Base-by-base conservation (phyloP, 2,797 vertebrate species). In the Emydoidea blandingii region DNA sequence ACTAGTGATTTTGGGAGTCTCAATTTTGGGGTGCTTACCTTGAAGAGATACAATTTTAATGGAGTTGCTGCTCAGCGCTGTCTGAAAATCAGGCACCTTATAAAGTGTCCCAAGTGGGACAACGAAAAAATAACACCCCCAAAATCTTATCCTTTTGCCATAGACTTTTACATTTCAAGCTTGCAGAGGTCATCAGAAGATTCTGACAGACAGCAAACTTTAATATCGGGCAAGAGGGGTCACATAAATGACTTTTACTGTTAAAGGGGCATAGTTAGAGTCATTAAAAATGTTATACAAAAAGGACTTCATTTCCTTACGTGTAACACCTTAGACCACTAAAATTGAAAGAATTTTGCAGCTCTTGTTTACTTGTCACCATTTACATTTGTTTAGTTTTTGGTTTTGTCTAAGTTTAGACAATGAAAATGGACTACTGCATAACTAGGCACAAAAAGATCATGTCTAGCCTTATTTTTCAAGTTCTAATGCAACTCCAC, bases 31-130 rank as follows among this genome's bases (percentile, higher is more conserved):
- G 3, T 0, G 2, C 62, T 34, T 65, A 10, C 18, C 29, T 34
- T 62, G 57, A 59, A 31, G 57, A 62, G 57, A 57, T 57, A 27
- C 56, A 6, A 57, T 29, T 62, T 62, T 34, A 62, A 34, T 62
- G 14, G 57, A 31, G 29, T 31, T 14, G 14, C 12, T 62, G 14
- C 25, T 34, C 3, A 34, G 29, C 8, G 8, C 34, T 19, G 34
- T n/a, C 62, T n/a, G 34, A 65, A 65, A 65, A 65, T n/a, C 62
- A 65, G 62, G 62, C 15, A n/a, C 62, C 62, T n/a, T 34, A 59
- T n/a, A n/a, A 4, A n/a, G 1, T 1, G 54, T 2, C 76, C 53
- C n/a, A 2, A 74, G 53, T 34, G 2, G 54, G 8, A 3, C 3
- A 12, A 11, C 74, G 81, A 37, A 10, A 1, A 12, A 83, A 59